A percentile compares a stretch with the other conserved stretches of the same genome.
These are phyloP conservation scores for Glandiceps talaboti DNA, from an alignment of 53 echinoderm and acorn worm species.

Conservation along the genomic window DNA sequence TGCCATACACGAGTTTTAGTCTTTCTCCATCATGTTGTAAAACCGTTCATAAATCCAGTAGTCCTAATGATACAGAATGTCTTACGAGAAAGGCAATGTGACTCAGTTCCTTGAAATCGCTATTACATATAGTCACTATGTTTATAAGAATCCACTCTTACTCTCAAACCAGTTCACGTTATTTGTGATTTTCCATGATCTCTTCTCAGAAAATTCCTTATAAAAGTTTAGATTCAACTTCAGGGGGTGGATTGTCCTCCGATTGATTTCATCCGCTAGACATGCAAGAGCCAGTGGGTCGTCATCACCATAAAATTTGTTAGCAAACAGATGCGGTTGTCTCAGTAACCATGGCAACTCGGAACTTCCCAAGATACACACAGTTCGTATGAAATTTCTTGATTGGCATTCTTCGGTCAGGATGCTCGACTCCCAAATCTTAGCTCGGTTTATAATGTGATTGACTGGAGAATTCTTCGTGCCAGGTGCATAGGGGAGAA, in stretches of 20 bases:
- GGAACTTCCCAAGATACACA: not conserved
- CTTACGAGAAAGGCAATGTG: too few relatives aligned
- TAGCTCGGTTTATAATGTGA: not conserved
- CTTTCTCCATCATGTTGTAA: too few relatives aligned
- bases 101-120: too few relatives aligned
- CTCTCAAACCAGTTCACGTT: not conserved
- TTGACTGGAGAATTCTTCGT: not conserved
- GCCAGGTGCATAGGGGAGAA: slow-evolving; percentile 11
- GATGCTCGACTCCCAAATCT: slow-evolving; percentile 3
- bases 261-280: not conserved
- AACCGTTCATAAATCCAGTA: too few relatives aligned
- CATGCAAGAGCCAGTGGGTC: not conserved
- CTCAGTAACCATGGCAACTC: not conserved
- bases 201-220: not conserved
- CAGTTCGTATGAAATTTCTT: not conserved
- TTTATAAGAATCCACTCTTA: too few relatives aligned
- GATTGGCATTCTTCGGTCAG: slow-evolving; percentile 13
- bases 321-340: not conserved
- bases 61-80: too few relatives aligned
- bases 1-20: too few relatives aligned
- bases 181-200: not conserved
- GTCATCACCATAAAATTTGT: not conserved
- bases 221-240: not conserved
- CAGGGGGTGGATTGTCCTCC: not conserved
- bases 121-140: too few relatives aligned